Conservation (phyloP, 1,140 invertebrate species). For the Cephus cinctus region DNA sequence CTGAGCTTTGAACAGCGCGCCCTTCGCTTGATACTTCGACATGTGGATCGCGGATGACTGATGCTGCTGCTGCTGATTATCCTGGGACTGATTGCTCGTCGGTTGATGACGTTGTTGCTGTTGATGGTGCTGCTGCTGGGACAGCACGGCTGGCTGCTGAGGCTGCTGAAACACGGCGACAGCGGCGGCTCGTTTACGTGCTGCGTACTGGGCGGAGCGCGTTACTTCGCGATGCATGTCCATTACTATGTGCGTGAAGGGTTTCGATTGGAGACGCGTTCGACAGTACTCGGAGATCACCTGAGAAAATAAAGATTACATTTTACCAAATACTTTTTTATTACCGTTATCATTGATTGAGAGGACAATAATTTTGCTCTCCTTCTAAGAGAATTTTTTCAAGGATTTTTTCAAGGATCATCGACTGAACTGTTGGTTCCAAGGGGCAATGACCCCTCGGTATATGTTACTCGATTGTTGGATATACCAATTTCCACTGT, state of each 20-base stretch:
- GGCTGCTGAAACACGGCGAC: neutral
- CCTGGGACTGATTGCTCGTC: neutral
- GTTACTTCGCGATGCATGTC: slow-evolving; percentile 61
- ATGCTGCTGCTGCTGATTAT: slow-evolving; percentile 24
- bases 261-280: slow-evolving; percentile 55
- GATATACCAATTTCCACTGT: too few species aligned
- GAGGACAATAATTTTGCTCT: too few species aligned
- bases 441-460: too few species aligned
- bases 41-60: slow-evolving; percentile 17
- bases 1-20: slow-evolving; percentile 40
- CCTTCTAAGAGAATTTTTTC: too few species aligned
- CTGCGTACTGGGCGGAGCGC: slow-evolving; percentile 44
- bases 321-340: slow-evolving; percentile 6
- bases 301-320: slow-evolving; percentile 40
- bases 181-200: slow-evolving; percentile 34
- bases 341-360: neutral
- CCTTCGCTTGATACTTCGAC: slow-evolving; percentile 34
- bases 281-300: slow-evolving; percentile 63
- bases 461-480: too few species aligned
- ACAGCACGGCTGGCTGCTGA: slow-evolving; percentile 7
- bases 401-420: too few species aligned
- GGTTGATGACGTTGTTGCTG: slow-evolving; percentile 8
- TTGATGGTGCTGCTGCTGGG: slow-evolving; percentile 9
- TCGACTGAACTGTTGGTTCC: too few species aligned
- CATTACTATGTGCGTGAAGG: slow-evolving; percentile 64